Evolutionary conservation across 2,113 vertebrate genomes (phyloP).

Genomic region (Caretta caretta): DNA sequence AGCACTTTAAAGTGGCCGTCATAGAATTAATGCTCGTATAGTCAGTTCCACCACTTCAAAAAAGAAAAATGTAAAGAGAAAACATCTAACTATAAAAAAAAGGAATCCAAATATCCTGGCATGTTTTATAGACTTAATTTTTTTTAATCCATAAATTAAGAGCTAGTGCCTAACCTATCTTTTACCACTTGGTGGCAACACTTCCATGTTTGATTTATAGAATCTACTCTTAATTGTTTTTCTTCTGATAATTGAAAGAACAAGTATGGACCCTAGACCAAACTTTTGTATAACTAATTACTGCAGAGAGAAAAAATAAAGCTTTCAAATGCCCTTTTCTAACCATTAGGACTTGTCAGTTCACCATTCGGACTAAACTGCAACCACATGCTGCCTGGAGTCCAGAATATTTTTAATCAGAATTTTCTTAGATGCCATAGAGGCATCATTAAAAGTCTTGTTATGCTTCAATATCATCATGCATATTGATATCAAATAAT

Average conservation of each 20-base stretch:
- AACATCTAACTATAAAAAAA: background rate
- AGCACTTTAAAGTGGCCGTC: fast-evolving
- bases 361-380: constrained; percentile 13
- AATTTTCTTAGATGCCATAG: background rate
- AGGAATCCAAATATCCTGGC: background rate
- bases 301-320: constrained; percentile 26
- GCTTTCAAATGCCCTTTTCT: background rate
- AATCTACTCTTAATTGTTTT: constrained; percentile 43
- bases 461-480: background rate
- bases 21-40: background rate
- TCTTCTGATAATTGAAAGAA: constrained; percentile 53
- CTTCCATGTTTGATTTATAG: constrained; percentile 82
- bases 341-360: background rate
- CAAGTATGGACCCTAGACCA: background rate
- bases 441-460: background rate
- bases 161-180: constrained; percentile 69
- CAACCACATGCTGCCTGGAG: background rate
- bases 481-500: background rate
- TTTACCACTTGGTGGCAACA: constrained; percentile 83
- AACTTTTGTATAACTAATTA: constrained; percentile 46
- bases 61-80: background rate
- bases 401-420: constrained; percentile 9
- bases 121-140: background rate
- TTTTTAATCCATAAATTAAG: constrained; percentile 43
- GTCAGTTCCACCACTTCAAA: background rate